Evolutionary conservation across 2,797 vertebrate species (phyloP), one percentile per base, ranked within the genome.

Genomic region (Tachyglossus aculeatus): DNA sequence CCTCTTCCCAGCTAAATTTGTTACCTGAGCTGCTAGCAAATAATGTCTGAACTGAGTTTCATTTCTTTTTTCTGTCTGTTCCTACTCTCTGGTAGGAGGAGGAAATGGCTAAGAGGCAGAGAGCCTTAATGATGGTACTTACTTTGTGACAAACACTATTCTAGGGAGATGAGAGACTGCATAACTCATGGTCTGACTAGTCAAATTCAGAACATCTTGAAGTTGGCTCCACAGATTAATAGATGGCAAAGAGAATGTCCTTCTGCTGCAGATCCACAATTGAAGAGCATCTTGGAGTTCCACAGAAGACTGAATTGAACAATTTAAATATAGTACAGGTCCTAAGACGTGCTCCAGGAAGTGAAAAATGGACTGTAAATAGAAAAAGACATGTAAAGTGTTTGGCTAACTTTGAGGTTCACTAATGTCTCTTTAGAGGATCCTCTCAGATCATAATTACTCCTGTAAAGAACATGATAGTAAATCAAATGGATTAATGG

Each of bases 401-500:
- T 10, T 27, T 59, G 39, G 22, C 47, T 36, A 22, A 15, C 16
- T 19, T 25, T 27, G n/a, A 58, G 47, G 27, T 59, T n/a, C 36
- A 43, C 32, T 36, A 55, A 38, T 43, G n/a, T 7, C 11, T 47
- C 66, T 44, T 59, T n/a, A 37, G 69, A 65, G 66, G 41, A 15
- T 33, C 15, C 12, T 5, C 40, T 55, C 43, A 41, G 34, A 34
- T 37, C 48, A 33, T 36, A 22, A 29, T 25, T 31, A 48, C 44
- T 40, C 33, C 52, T 41, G 44, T 29, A 48, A 33, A 77, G 62
- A 67, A 71, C n/a, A 64, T 39, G 18, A 15, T 44, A 64, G 38
- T 24, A 63, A 66, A 45, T 51, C 25, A 55, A 55, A 36, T 7
- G 24, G 36, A 43, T 65, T 12, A 51, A 38, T 45, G 39, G 22